Evolutionary conservation across 2,113 vertebrate genomes (phyloP), one percentile per base, ranked within the genome.

Genomic region (Triplophysa rosa): DNA sequence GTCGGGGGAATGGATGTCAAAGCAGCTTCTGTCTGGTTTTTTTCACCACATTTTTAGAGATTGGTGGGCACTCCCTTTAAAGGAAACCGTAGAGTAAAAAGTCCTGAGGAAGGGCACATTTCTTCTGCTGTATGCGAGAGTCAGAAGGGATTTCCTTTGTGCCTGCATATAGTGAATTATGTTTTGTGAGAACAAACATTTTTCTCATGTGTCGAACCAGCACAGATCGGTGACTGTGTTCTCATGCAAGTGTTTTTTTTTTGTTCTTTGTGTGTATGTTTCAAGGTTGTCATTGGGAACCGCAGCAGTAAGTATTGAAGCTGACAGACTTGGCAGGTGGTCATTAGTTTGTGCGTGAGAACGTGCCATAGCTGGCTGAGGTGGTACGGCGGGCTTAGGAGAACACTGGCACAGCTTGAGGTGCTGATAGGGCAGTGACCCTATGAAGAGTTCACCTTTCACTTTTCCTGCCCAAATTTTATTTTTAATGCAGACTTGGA

Each of bases 321-420:
- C 79, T 90, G 86, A 88, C 82, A 85, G 78, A 71, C 59, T 87
- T 87, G 88, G 88, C 86, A 87, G 89, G 82, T 89, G 85, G 79
- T 90, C 84, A 79, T 90, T 90, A 89, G 86, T 87, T 87, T 87
- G 86, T 85, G 88, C 81, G 87, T 91, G 89, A 90, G 89, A 90
- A 89, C 86, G 86, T 90, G 82, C 82, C 79, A 40, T 85, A 81
- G 82, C 86, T 86, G 84, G 83, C 84, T 67, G 77, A 78, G 85
- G 74, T 84, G 69, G 80, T 80, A 67, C 72, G 86, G 84, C 84
- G 80, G 82, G 72, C 68, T 75, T 49, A 29, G 67, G 82, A 66
- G 40, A 77, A 77, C 77, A 81, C 82, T 89, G 88, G 86, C 88
- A 84, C 71, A 56, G 59, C 16, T 68, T 37, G 29, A 79, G 49